Base-by-base conservation (phyloP, 2,888 invertebrate species). In the Platycheirus albimanus region DNA sequence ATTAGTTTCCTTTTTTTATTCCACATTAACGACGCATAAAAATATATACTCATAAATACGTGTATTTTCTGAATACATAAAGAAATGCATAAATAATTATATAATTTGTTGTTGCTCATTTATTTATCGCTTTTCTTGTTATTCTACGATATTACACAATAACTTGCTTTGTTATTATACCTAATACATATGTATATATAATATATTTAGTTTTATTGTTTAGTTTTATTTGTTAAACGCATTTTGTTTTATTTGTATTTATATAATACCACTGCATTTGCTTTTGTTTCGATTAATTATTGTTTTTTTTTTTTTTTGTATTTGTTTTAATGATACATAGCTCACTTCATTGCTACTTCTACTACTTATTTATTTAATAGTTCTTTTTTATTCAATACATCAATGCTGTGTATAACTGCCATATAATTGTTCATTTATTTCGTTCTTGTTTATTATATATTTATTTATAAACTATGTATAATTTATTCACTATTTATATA, bases 81-180 rank as follows among this genome's bases (percentile, higher is more conserved):
- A 66, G n/a, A 71, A 74, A 66, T 81, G 74, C 63, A 36, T 63
- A 69, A 38, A 56, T 43, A 77, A 51, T 58, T 54, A 43, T 66
- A n/a, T n/a, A n/a, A n/a, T n/a, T n/a, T n/a, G n/a, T n/a, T n/a
- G n/a, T n/a, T n/a, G n/a, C n/a, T n/a, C n/a, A 58, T 85, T 84
- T 86, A 85, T 88, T 80, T 86, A 41, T 41, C 4, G 19, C 72
- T 69, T 56, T 81, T 64, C 61, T 69, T 78, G 71, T 84, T 77
- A 83, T 67, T 66, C 83, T 84, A 83, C 63, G 58, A 64, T 76
- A 77, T 85, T 72, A 70, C 45, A 81, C 74, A 71, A 66, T 76
- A 70, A 75, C 8, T 67, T 61, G 28, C 56, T 64, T 61, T 75
- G 33, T 49, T 30, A n/a, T 49, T 56, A 33, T 56, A 43, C 33